Conservation (phyloP, 2,113 vertebrate species). For the Zosterops japonicus region DNA sequence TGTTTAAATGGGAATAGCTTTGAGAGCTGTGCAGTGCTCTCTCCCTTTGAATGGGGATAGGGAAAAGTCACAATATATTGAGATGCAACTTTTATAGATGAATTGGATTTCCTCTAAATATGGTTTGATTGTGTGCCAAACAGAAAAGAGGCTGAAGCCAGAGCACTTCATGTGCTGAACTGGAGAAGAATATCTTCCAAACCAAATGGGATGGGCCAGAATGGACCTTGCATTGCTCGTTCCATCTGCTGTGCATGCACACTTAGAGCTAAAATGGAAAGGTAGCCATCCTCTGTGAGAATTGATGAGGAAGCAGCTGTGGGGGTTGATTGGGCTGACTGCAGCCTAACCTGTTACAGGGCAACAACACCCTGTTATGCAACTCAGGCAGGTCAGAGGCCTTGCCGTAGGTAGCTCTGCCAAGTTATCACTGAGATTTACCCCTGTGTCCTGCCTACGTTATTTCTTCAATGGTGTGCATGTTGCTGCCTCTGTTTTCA, state of each 20-base stretch:
- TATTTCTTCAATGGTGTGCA: accelerated
- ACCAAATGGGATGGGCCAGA: background rate
- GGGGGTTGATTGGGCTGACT: accelerated
- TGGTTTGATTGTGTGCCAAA: background rate
- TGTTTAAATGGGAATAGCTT: background rate
- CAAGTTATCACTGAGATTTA: background rate
- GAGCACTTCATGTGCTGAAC: background rate
- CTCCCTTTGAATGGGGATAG: background rate
- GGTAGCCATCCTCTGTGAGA: background rate
- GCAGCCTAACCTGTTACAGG: background rate
- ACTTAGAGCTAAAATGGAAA: background rate
- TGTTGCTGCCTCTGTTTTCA: background rate
- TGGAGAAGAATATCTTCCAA: background rate
- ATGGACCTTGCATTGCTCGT: background rate
- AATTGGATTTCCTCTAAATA: conserved; percentile 8
- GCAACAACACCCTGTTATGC: accelerated
- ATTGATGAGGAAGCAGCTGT: background rate
- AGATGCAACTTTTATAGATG: background rate
- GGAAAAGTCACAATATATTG: background rate
- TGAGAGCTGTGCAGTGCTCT: background rate
- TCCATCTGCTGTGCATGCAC: background rate
- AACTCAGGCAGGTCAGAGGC: background rate
- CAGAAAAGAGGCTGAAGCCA: background rate
- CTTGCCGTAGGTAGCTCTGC: background rate
- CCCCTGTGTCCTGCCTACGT: accelerated